Evolutionary conservation across 2,888 invertebrate genomes (phyloP).

Genomic region (Blastobasis adustella): DNA sequence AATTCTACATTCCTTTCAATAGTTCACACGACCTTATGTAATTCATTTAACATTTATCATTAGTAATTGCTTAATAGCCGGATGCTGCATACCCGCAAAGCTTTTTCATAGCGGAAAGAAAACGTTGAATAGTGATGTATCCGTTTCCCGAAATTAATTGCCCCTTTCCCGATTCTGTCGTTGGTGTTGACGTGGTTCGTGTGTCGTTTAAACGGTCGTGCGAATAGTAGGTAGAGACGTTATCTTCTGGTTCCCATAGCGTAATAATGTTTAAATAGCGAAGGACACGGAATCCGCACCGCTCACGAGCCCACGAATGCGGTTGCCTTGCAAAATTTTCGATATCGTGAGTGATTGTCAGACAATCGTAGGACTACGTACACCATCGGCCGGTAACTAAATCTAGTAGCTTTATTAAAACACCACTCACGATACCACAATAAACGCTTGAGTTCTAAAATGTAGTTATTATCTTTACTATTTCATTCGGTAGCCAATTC

Average conservation of each 20-base stretch:
- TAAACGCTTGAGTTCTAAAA: neutral
- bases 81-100: too few species aligned
- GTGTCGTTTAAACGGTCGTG: slow-evolving; percentile 9
- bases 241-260: slow-evolving; percentile 14
- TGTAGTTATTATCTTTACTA: slow-evolving; percentile 3
- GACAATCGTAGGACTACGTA: slow-evolving; percentile 15
- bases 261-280: slow-evolving; percentile 15
- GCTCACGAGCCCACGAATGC: slow-evolving; percentile 11
- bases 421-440: slow-evolving; percentile 15
- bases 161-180: slow-evolving; percentile 1
- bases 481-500: slow-evolving; percentile 8
- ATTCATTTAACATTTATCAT: too few species aligned
- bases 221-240: slow-evolving; percentile 6
- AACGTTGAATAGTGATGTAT: too few species aligned
- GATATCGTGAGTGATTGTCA: slow-evolving; percentile 28
- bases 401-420: slow-evolving; percentile 2
- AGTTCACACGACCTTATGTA: neutral
- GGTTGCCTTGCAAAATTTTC: slow-evolving; percentile 9
- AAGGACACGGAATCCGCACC: slow-evolving; percentile 12
- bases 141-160: neutral
- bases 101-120: too few species aligned
- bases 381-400: slow-evolving; percentile 16
- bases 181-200: slow-evolving; percentile 7
- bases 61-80: too few species aligned
- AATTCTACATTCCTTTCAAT: neutral